Percentiles rank a stretch among this genome's conserved stretches.
These are phyloP conservation scores for Oncorhynchus nerka DNA, from an alignment of 2,113 vertebrate genomes.

Conservation along the genomic window DNA sequence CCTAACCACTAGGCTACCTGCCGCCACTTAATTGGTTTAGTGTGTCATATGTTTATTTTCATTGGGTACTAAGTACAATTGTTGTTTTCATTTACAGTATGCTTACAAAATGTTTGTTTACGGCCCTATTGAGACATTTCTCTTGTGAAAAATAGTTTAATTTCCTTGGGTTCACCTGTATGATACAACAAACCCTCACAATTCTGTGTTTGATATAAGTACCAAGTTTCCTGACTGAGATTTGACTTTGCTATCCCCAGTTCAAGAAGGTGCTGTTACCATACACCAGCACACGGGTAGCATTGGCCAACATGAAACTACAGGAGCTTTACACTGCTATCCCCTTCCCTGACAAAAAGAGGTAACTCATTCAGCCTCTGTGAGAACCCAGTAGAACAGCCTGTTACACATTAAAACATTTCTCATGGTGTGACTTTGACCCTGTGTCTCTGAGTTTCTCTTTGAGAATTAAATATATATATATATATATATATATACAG, in stretches of 20 bases:
- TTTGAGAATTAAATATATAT: no score
- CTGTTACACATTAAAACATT: no score
- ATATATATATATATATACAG: not conserved
- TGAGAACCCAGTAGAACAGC: not conserved
- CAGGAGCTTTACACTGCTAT: constrained; percentile 72
- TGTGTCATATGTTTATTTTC: no score
- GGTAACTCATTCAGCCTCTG: constrained; percentile 56
- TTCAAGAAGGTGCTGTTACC: constrained; percentile 46
- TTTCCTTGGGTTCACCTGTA: not conserved
- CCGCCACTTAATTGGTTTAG: no score
- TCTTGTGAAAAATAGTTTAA: not conserved
- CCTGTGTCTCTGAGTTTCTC: no score
- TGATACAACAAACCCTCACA: not conserved
- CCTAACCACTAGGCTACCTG: no score
- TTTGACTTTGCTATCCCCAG: constrained; percentile 35
- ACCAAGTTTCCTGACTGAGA: not conserved
- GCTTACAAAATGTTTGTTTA: not conserved
- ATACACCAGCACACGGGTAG: constrained; percentile 44
- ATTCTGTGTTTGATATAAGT: not conserved
- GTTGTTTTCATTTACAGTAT: not conserved
- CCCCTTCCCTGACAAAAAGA: constrained; percentile 77
- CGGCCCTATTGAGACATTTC: not conserved
- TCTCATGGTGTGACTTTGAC: no score
- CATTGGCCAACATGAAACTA: constrained; percentile 42
- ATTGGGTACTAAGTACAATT: not conserved